These are phyloP conservation scores for Acanthosepion esculentum DNA, from an alignment of 2,888 invertebrate genomes.

Conservation along the genomic window DNA sequence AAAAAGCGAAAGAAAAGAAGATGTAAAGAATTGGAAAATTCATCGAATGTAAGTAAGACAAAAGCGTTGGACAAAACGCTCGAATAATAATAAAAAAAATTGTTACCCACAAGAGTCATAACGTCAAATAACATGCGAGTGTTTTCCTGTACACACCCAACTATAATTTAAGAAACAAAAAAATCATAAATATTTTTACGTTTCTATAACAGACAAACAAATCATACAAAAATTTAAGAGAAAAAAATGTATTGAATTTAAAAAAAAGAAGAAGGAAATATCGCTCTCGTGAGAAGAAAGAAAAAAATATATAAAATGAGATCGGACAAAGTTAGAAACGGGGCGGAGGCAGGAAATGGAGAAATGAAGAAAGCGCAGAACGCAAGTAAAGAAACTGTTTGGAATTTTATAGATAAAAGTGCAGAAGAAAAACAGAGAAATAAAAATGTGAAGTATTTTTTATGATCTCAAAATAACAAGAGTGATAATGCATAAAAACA, in stretches of 20 bases:
- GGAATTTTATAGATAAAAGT: not conserved
- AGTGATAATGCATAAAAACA: not conserved
- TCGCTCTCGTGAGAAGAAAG: not conserved
- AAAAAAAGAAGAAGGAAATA: not conserved
- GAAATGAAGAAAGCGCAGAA: not conserved
- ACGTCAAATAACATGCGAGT: not conserved
- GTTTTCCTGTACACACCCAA: not conserved
- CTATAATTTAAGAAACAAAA: not conserved
- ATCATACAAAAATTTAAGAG: not conserved
- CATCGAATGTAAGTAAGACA: no score
- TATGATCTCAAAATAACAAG: not conserved
- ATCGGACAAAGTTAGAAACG: not conserved
- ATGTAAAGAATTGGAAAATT: no score
- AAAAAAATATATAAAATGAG: not conserved
- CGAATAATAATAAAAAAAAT: no score
- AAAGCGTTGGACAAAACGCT: no score
- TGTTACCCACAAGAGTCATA: not conserved
- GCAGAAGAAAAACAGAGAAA: not conserved
- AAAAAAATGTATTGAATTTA: not conserved
- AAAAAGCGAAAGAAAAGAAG: no score
- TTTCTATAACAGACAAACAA: not conserved
- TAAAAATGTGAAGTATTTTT: not conserved
- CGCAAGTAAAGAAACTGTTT: not conserved
- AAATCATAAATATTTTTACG: not conserved
- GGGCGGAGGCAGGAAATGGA: not conserved